Evolutionary conservation across 2,113 vertebrate genomes (phyloP).

Genomic region (Colius striatus): DNA sequence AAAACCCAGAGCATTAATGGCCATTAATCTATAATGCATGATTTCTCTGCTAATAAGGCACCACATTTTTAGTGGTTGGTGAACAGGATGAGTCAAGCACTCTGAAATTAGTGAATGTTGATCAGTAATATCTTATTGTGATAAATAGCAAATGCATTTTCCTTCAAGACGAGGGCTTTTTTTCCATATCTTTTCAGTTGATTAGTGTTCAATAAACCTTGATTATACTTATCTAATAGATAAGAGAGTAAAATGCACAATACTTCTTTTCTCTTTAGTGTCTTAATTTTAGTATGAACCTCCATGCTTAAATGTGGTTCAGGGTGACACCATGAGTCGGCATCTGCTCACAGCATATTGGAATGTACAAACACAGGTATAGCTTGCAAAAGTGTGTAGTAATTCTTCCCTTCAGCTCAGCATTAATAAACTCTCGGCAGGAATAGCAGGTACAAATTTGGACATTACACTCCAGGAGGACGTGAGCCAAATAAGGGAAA

Average conservation of each 20-base stretch:
- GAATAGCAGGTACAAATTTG: background rate
- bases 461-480: background rate
- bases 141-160: background rate
- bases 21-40: background rate
- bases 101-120: background rate
- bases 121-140: background rate
- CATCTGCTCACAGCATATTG: constrained; percentile 31
- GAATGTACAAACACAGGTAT: background rate
- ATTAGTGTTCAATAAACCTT: background rate
- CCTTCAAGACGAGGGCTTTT: background rate
- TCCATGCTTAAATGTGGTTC: background rate
- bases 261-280: background rate
- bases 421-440: background rate
- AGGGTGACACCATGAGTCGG: constrained; percentile 36
- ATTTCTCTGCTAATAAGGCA: background rate
- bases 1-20: background rate
- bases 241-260: background rate
- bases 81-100: background rate
- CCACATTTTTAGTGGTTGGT: background rate
- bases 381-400: background rate
- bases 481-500: background rate
- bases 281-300: background rate
- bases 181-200: background rate
- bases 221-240: background rate
- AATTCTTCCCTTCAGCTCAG: background rate